Conservation (phyloP, 1,140 invertebrate species). For the Trachelipus rathkii region DNA sequence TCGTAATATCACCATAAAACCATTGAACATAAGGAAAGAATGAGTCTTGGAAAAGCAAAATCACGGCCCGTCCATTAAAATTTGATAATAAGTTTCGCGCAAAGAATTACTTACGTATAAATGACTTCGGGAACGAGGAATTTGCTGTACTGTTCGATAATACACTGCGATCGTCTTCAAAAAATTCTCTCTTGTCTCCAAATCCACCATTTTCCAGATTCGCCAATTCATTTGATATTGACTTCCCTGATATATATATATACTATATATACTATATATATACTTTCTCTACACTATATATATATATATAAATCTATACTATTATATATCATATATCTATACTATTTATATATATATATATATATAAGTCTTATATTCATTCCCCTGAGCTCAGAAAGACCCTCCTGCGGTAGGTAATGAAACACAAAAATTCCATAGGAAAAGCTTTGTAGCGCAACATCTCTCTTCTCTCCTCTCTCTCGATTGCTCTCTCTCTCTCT, state of each 20-base stretch:
- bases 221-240: slow-evolving; percentile 86
- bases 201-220: slow-evolving; percentile 60
- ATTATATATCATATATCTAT: not conserved
- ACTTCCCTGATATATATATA: slow-evolving; percentile 57
- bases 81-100: too few species aligned
- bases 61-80: too few species aligned
- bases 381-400: too few species aligned
- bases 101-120: slow-evolving; percentile 59
- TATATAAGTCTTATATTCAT: not conserved
- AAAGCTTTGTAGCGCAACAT: too few species aligned
- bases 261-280: not conserved
- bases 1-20: too few species aligned
- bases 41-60: too few species aligned
- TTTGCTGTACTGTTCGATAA: slow-evolving; percentile 78
- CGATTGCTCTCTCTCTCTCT: too few species aligned
- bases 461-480: too few species aligned
- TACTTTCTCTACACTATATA: too few species aligned
- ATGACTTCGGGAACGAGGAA: slow-evolving; percentile 67
- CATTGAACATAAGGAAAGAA: too few species aligned
- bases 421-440: too few species aligned
- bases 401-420: too few species aligned
- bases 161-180: slow-evolving; percentile 73
- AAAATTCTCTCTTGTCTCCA: slow-evolving; percentile 69
- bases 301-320: not conserved
- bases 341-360: not conserved